These are phyloP conservation scores for Paradisaea rubra DNA, from an alignment of 2,113 vertebrate species.

Conservation along the genomic window DNA sequence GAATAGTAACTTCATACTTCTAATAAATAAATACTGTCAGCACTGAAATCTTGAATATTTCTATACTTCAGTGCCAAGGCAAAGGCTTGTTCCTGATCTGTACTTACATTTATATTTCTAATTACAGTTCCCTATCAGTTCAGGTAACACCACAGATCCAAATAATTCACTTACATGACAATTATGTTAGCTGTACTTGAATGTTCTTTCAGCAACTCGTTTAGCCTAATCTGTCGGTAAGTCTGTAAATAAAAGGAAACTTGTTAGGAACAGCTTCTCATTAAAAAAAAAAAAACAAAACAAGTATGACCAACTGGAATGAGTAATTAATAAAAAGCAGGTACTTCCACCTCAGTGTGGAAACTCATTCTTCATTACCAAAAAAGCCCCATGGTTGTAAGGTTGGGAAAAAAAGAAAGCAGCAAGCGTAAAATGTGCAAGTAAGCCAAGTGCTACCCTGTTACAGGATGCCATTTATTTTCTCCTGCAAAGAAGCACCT, in stretches of 20 bases:
- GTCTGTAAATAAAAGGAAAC: slow-evolving; percentile 72
- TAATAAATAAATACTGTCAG: not conserved
- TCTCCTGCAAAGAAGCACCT: not conserved
- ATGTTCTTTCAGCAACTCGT: slow-evolving; percentile 94
- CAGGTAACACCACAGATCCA: not conserved
- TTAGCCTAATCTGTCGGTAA: slow-evolving; percentile 92
- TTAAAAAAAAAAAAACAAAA: not conserved
- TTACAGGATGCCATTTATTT: not conserved
- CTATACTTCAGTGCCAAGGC: not conserved
- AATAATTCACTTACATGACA: slow-evolving; percentile 86
- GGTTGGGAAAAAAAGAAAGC: not conserved
- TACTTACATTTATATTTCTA: not conserved
- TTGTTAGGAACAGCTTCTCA: not conserved
- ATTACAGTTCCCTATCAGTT: not conserved
- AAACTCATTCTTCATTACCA: not conserved
- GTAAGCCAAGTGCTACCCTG: not conserved
- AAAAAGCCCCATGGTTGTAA: not conserved
- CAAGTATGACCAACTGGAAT: not conserved
- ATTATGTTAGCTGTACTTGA: slow-evolving; percentile 91
- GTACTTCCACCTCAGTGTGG: not conserved
- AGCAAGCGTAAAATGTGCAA: not conserved
- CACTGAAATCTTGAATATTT: not conserved
- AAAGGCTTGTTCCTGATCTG: not conserved
- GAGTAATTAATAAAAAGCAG: not conserved
- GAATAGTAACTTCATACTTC: not conserved